Conservation (phyloP, 2,113 vertebrate species). For the Semicossyphus pulcher region DNA sequence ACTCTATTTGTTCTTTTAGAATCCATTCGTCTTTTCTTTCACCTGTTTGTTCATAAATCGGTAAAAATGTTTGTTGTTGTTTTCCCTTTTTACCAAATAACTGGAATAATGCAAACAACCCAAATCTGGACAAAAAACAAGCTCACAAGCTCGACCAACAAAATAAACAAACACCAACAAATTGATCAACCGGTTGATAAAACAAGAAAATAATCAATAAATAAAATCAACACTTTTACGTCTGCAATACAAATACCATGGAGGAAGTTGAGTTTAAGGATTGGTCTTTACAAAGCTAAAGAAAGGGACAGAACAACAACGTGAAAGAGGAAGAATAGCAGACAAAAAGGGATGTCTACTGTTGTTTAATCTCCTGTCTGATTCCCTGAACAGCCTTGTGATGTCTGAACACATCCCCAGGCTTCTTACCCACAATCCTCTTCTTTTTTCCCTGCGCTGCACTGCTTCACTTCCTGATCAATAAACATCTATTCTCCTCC, state of each 20-base stretch:
- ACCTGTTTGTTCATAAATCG: too few relatives aligned
- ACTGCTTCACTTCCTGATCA: slow-evolving; percentile 54
- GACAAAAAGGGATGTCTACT: slow-evolving; percentile 9
- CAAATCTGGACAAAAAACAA: too few relatives aligned
- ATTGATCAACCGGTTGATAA: background rate
- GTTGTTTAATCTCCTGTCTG: background rate
- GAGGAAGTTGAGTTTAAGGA: background rate
- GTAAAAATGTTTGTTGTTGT: too few relatives aligned
- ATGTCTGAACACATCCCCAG: slow-evolving; percentile 36
- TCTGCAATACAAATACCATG: background rate
- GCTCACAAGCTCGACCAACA: too few relatives aligned
- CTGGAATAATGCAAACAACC: too few relatives aligned
- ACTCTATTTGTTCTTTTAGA: too few relatives aligned
- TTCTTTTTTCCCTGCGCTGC: slow-evolving; percentile 7
- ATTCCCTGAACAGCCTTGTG: slow-evolving; percentile 32
- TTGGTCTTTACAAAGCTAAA: background rate
- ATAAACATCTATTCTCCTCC: slow-evolving; percentile 40
- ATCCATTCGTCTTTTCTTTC: too few relatives aligned
- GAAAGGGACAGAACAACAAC: background rate
- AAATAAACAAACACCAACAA: too few relatives aligned
- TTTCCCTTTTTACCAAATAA: too few relatives aligned
- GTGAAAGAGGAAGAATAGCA: slow-evolving; percentile 1
- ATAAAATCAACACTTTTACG: background rate
- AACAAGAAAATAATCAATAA: background rate
- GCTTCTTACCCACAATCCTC: slow-evolving; percentile 22